Conservation (phyloP, 2,888 invertebrate species). For the Cantharis rustica region DNA sequence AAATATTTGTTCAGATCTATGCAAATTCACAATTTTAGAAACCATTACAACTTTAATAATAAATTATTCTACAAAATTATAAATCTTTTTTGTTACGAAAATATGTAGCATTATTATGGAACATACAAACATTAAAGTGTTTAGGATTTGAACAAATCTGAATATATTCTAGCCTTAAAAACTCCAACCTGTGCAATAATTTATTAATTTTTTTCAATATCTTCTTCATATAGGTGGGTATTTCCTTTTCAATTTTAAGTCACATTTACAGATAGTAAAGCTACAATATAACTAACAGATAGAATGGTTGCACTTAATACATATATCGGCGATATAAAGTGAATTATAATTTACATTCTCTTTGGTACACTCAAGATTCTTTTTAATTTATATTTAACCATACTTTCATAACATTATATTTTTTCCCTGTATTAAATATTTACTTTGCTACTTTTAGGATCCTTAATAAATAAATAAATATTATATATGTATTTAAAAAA, state of each 20-base stretch:
- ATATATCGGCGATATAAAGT: slow-evolving; percentile 33
- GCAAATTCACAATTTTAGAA: slow-evolving; percentile 33
- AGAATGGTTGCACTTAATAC: slow-evolving; percentile 29
- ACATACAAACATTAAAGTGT: slow-evolving; percentile 23
- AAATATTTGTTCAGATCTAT: slow-evolving; percentile 47
- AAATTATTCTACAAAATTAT: slow-evolving; percentile 33
- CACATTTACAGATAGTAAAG: slow-evolving; percentile 24
- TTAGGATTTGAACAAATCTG: slow-evolving; percentile 16
- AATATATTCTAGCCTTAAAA: slow-evolving; percentile 14
- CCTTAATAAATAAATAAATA: slow-evolving; percentile 38
- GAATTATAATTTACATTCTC: slow-evolving; percentile 45
- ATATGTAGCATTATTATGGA: slow-evolving; percentile 27
- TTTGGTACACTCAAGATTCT: slow-evolving; percentile 50
- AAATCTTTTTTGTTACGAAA: slow-evolving; percentile 26
- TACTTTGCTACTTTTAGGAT: slow-evolving; percentile 29
- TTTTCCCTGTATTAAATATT: slow-evolving; percentile 35
- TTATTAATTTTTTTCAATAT: slow-evolving; percentile 3
- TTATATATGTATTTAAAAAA: slow-evolving; percentile 44
- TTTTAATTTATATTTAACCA: slow-evolving; percentile 44
- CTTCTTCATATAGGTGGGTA: not conserved
- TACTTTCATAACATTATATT: slow-evolving; percentile 26
- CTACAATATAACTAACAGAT: slow-evolving; percentile 27
- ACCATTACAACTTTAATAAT: slow-evolving; percentile 23
- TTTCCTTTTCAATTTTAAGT: slow-evolving; percentile 25
- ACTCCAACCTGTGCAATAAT: slow-evolving; percentile 25